These are phyloP conservation scores for Telenomus remus DNA, from an alignment of 1,140 invertebrate species.

Conservation along the genomic window DNA sequence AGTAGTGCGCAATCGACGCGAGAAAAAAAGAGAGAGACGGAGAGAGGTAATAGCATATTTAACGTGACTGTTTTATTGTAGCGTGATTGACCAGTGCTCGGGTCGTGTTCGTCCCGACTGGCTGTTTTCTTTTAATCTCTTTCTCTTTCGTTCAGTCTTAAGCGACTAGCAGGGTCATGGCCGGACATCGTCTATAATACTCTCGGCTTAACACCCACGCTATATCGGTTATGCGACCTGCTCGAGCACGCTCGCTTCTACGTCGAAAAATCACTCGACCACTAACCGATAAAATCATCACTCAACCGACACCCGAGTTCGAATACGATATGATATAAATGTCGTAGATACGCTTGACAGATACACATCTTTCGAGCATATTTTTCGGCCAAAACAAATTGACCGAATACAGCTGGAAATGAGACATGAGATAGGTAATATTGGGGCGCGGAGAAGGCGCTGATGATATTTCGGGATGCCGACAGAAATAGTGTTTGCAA, in stretches of 20 bases:
- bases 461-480: constrained; percentile 59
- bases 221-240: constrained; percentile 62
- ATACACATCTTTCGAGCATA: too few relatives aligned
- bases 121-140: constrained; percentile 48
- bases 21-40: background rate
- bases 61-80: constrained; percentile 62
- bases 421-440: constrained; percentile 24
- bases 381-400: too few relatives aligned
- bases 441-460: constrained; percentile 32
- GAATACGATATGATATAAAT: too few relatives aligned
- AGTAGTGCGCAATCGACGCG: constrained; percentile 30
- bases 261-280: too few relatives aligned
- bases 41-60: constrained; percentile 29
- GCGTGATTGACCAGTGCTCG: constrained; percentile 63
- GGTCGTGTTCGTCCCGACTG: constrained; percentile 42
- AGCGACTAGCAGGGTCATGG: constrained; percentile 72
- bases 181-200: constrained; percentile 73
- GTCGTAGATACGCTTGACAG: too few relatives aligned
- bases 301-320: too few relatives aligned
- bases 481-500: constrained; percentile 56
- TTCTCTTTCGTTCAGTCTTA: constrained; percentile 63
- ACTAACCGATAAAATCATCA: too few relatives aligned
- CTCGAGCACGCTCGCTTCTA: constrained; percentile 31
- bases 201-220: constrained; percentile 68
- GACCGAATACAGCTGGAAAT: too few relatives aligned